phyloP scores from a whole-genome alignment of 2,113 vertebrate genomes.

The Sitta europaea region DNA sequence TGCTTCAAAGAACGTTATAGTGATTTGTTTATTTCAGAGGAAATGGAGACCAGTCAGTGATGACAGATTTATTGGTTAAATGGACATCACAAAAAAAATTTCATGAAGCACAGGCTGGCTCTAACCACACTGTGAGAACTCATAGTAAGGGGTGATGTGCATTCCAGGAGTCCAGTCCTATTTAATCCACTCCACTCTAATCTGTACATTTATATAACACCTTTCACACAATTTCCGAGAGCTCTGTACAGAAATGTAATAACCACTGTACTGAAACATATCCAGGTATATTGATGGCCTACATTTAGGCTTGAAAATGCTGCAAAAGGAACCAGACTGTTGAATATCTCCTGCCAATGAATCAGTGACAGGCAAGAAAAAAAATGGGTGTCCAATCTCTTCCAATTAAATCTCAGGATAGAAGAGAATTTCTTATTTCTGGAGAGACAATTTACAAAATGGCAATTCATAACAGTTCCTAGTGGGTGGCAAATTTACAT shows the following conservation, averaged over 20 bases:
- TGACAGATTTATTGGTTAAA: constrained; percentile 85
- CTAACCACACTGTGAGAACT: constrained; percentile 60
- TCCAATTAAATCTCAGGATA: not conserved
- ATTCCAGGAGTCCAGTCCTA: constrained; percentile 59
- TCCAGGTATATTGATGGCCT: not conserved
- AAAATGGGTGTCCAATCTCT: not conserved
- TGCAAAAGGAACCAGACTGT: not conserved
- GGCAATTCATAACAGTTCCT: not conserved
- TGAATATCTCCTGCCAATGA: not conserved
- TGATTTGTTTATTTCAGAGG: constrained; percentile 84
- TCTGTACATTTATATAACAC: constrained; percentile 44
- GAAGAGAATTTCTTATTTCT: not conserved
- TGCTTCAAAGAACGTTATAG: constrained; percentile 76
- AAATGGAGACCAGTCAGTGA: constrained; percentile 81
- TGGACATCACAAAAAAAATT: constrained; percentile 73
- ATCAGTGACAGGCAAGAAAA: not conserved
- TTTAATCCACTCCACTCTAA: constrained; percentile 40
- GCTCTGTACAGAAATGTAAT: constrained; percentile 11
- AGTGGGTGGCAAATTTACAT: not conserved
- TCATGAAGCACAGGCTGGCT: constrained; percentile 60
- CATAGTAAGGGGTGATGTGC: constrained; percentile 47
- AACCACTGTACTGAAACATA: not conserved
- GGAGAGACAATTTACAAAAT: not conserved
- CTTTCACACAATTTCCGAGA: constrained; percentile 35
- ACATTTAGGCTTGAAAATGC: not conserved